Percentiles rank a stretch among this genome's conserved stretches.
Conservation (phyloP, 2,113 vertebrate genomes). For the Rousettus leschenaultii region DNA sequence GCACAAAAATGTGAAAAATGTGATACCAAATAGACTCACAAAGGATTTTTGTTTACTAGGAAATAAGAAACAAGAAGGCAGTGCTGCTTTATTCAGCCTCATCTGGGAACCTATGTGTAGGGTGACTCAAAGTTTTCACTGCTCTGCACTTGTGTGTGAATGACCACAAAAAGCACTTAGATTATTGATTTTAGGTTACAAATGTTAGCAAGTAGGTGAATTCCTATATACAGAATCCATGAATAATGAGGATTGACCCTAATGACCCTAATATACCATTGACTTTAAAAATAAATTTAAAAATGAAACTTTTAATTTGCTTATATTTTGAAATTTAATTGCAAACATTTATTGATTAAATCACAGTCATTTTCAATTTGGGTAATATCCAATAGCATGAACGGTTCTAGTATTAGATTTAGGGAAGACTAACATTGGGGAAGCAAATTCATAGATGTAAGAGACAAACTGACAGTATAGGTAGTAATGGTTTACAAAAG, state of each 20-base stretch:
- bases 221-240: not conserved
- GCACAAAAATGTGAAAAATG: not conserved
- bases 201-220: not conserved
- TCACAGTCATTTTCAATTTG: not conserved
- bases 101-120: not conserved
- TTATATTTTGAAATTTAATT: conserved; percentile 20
- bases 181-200: not conserved
- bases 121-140: not conserved
- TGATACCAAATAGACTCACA: not conserved
- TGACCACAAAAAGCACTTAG: not conserved
- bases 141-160: not conserved
- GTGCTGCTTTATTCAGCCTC: not conserved
- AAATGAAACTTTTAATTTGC: conserved; percentile 42
- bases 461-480: not conserved
- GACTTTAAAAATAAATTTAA: not conserved
- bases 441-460: not conserved
- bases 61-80: not conserved
- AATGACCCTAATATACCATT: not conserved
- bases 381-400: not conserved
- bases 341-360: not conserved
- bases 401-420: not conserved
- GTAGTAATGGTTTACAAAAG: not conserved
- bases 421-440: not conserved
- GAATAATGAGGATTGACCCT: not conserved
- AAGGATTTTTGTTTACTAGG: not conserved